Percentiles rank a stretch among this genome's conserved stretches.
phyloP scores from a whole-genome alignment of 2,888 invertebrate genomes.

The Xylota segnis region DNA sequence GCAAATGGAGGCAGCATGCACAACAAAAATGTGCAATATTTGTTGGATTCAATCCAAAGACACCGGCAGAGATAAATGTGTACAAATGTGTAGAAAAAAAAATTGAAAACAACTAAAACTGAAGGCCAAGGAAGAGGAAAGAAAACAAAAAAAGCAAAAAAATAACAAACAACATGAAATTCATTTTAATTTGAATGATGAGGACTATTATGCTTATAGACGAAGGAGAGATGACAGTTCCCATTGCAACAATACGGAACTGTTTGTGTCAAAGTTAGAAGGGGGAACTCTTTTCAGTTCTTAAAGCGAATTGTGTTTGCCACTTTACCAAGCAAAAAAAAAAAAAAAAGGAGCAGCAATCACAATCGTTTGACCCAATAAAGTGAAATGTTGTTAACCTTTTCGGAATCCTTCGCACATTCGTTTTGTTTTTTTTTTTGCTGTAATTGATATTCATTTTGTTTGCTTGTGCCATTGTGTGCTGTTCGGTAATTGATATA shows the following conservation, averaged over 20 bases:
- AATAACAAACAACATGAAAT: slow-evolving; percentile 11
- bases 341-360: not conserved
- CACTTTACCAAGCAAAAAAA: not conserved
- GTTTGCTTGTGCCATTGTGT: not conserved
- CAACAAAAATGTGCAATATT: slow-evolving; percentile 13
- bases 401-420: slow-evolving; percentile 16
- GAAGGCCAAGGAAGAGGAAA: slow-evolving; percentile 30
- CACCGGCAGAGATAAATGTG: slow-evolving; percentile 8
- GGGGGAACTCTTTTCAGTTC: not conserved
- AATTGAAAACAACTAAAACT: not conserved
- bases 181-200: slow-evolving; percentile 22
- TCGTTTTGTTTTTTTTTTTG: not conserved
- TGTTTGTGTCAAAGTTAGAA: not conserved
- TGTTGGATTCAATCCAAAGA: slow-evolving; percentile 42
- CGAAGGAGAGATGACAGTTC: slow-evolving; percentile 1
- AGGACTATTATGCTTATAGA: slow-evolving; percentile 5
- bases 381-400: slow-evolving; percentile 47
- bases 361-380: slow-evolving; percentile 1
- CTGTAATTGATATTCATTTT: not conserved
- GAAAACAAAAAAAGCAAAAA: not conserved
- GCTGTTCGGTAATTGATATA: slow-evolving; percentile 28
- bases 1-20: slow-evolving; percentile 14
- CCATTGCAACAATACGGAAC: slow-evolving; percentile 4
- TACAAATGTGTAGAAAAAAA: slow-evolving; percentile 1
- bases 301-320: not conserved